Conservation (phyloP, 2,888 invertebrate genomes). For the Drosophila kanekoi region DNA sequence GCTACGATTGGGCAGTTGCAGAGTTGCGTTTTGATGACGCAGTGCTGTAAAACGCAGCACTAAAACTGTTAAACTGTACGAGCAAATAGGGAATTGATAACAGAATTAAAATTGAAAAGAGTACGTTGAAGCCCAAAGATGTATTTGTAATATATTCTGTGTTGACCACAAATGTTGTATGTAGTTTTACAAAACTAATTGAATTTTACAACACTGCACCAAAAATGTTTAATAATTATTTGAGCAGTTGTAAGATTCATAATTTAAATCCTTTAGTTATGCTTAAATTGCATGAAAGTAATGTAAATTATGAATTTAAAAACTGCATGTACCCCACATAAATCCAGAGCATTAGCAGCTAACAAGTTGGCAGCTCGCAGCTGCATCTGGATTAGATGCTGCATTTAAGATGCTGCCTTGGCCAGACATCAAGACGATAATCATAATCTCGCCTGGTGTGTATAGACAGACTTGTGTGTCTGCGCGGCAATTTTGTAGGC, state of each 20-base stretch:
- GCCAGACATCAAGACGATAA: conserved; percentile 65
- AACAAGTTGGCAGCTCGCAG: conserved; percentile 63
- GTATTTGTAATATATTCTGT: too few relatives aligned
- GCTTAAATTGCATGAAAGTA: not conserved
- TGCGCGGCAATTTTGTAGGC: conserved; percentile 55
- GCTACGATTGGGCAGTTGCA: not conserved
- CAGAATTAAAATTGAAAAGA: too few relatives aligned
- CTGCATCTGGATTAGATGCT: conserved; percentile 70
- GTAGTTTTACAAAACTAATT: too few relatives aligned
- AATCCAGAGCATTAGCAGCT: conserved; percentile 23
- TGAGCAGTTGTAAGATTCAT: not conserved
- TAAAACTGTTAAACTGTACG: not conserved
- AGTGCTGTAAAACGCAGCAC: not conserved
- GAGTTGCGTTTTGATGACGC: not conserved
- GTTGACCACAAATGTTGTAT: too few relatives aligned
- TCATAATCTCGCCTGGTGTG: conserved; percentile 57
- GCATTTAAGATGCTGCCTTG: conserved; percentile 50
- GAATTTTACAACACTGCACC: not conserved
- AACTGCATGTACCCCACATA: conserved; percentile 23
- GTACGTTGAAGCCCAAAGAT: too few relatives aligned
- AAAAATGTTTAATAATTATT: not conserved
- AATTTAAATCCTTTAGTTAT: not conserved
- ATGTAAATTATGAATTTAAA: not conserved
- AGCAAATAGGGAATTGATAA: too few relatives aligned
- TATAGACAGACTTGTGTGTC: not conserved